Base-by-base conservation (phyloP, 2,113 vertebrate genomes). In the Tychaedon coryphoeus region DNA sequence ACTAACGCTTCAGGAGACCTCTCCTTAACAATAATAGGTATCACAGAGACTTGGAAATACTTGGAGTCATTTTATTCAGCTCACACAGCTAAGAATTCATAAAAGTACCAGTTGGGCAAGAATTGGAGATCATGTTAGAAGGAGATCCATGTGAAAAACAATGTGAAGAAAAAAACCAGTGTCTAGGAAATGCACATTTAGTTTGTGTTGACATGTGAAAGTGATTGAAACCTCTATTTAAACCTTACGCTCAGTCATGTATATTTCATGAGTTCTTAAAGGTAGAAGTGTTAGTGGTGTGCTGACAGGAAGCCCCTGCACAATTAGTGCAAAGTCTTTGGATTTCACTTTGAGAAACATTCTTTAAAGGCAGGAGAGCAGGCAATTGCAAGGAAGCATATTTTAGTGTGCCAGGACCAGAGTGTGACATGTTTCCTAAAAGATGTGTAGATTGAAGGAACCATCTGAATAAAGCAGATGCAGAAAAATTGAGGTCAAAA, bases 1-100 rank as follows among this genome's bases (percentile, higher is more conserved):
- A 93, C 91, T 97, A 96, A 95, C 0, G 3, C 65, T 90, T 93
- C 91, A 92, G 62, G 73, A 91, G 70, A 70, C 18, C 76, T 9
- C 51, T 86, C 43, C 70, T 82, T 94, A 92, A 89, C 71, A 75
- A 38, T 80, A 50, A 29, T 66, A 60, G 33, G 19, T n/a, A 19
- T 85, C 54, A 53, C 26, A 28, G 12, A 90, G 66, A 43, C 48
- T 47, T 48, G 43, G 29, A 67, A 71, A 79, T 45, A 40, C 20
- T 84, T 89, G 24, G 29, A 85, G n/a, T 88, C 3, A 1, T n/a
- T 12, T 71, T 75, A n/a, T 72, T 82, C n/a, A 60, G 22, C 26
- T 74, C 47, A 40, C 40, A 87, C 23, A 87, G 65, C 57, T 77
- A 85, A 81, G 65, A 88, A 85, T 88, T 67, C 40, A 10, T 64